These are phyloP conservation scores for Lithophane socia DNA, from an alignment of 2,888 invertebrate species.

Conservation along the genomic window DNA sequence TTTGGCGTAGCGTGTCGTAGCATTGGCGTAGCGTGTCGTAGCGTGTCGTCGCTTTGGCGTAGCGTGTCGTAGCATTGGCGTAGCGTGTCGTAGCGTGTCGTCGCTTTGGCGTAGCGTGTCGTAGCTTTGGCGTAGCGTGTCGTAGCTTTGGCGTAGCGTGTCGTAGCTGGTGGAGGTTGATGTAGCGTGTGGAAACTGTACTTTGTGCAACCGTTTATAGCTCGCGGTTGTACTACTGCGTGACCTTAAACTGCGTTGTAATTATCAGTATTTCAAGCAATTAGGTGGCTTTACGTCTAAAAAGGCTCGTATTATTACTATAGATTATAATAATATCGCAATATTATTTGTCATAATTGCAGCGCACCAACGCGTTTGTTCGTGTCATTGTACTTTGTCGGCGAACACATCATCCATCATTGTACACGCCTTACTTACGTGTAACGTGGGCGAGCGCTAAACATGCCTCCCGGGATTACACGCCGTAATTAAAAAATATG, in stretches of 20 bases:
- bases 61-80: neutral
- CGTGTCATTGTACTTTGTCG: neutral
- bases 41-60: neutral
- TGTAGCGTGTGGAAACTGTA: neutral
- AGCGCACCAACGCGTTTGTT: neutral
- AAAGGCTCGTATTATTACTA: neutral
- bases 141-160: neutral
- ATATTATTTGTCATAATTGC: conserved; percentile 21
- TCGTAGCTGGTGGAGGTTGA: neutral
- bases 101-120: neutral
- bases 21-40: neutral
- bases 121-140: neutral
- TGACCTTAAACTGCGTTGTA: neutral
- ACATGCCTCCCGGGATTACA: conserved; percentile 40
- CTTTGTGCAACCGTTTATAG: neutral
- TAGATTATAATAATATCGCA: neutral
- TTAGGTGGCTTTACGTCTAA: neutral
- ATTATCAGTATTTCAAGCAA: neutral
- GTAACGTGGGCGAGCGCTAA: conserved; percentile 12
- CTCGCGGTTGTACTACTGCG: neutral
- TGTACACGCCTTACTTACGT: conserved; percentile 12
- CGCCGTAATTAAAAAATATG: conserved; percentile 55
- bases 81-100: neutral
- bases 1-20: neutral
- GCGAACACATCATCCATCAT: conserved; percentile 32